Percentiles rank a stretch among this genome's conserved stretches.
These are phyloP conservation scores for Hipparchia sbordonii DNA, from an alignment of 2,888 invertebrate genomes.

Conservation along the genomic window DNA sequence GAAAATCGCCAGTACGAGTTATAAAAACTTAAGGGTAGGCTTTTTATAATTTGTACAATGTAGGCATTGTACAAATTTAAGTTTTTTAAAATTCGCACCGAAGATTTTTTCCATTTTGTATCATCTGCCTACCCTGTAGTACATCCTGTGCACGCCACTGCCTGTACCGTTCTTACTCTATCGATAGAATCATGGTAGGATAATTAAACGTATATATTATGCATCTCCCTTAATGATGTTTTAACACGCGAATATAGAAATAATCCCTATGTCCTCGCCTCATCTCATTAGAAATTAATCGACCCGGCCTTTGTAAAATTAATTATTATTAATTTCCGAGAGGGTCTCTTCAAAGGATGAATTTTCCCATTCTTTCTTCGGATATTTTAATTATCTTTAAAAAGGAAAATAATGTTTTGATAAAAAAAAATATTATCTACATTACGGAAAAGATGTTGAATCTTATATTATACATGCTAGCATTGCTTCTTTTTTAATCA, in stretches of 20 bases:
- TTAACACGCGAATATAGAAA: background rate
- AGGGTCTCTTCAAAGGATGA: slow-evolving; percentile 1
- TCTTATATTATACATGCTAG: too few relatives aligned
- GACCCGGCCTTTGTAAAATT: background rate
- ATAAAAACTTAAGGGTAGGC: too few relatives aligned
- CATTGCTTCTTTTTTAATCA: too few relatives aligned
- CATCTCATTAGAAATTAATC: background rate
- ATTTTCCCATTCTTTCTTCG: background rate
- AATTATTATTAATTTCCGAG: slow-evolving; percentile 6
- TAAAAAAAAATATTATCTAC: background rate
- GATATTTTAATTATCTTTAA: background rate
- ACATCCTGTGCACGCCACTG: too few relatives aligned
- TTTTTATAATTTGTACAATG: too few relatives aligned
- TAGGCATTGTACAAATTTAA: too few relatives aligned
- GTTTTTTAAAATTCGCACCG: too few relatives aligned
- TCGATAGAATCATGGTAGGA: background rate
- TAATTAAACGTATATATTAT: background rate
- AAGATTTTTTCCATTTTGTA: too few relatives aligned
- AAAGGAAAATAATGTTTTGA: background rate
- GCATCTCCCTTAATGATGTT: background rate
- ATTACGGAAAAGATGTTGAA: too few relatives aligned
- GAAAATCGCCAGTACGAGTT: too few relatives aligned
- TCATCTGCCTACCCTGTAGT: too few relatives aligned
- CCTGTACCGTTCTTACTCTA: background rate
- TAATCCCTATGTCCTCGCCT: slow-evolving; percentile 3